These are phyloP conservation scores for Serinus canaria DNA, from an alignment of 2,113 vertebrate species.

Conservation along the genomic window DNA sequence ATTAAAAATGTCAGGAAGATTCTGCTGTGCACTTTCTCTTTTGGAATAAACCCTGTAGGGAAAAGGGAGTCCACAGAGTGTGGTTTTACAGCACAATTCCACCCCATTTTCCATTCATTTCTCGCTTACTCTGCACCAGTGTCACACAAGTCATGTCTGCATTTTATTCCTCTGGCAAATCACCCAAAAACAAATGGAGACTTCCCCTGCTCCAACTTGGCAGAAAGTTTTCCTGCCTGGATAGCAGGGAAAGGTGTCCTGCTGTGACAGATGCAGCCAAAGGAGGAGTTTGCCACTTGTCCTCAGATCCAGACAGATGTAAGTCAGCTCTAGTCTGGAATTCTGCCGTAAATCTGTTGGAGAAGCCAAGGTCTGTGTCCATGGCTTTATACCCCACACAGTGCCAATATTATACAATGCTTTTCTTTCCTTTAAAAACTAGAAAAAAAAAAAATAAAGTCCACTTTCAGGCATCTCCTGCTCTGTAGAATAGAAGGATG, in stretches of 20 bases:
- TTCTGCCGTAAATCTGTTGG: not conserved
- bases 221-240: not conserved
- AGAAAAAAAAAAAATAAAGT: not conserved
- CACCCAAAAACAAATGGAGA: not conserved
- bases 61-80: not conserved
- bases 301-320: not conserved
- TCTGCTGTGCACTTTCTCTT: not conserved
- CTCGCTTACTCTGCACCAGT: not conserved
- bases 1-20: not conserved
- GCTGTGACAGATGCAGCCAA: not conserved
- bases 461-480: not conserved
- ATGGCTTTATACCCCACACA: not conserved
- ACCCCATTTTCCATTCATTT: not conserved
- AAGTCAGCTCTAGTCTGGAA: not conserved
- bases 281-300: not conserved
- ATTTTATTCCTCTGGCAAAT: not conserved
- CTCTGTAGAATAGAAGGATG: not conserved
- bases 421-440: not conserved
- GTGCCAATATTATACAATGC: accelerated
- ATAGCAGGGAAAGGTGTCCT: not conserved
- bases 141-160: not conserved
- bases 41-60: not conserved
- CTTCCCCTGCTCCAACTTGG: not conserved
- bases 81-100: not conserved
- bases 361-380: not conserved